Evolutionary conservation across 2,888 invertebrate genomes (phyloP), one percentile per base, ranked within the genome.

Genomic region (Masnerella sp.): DNA sequence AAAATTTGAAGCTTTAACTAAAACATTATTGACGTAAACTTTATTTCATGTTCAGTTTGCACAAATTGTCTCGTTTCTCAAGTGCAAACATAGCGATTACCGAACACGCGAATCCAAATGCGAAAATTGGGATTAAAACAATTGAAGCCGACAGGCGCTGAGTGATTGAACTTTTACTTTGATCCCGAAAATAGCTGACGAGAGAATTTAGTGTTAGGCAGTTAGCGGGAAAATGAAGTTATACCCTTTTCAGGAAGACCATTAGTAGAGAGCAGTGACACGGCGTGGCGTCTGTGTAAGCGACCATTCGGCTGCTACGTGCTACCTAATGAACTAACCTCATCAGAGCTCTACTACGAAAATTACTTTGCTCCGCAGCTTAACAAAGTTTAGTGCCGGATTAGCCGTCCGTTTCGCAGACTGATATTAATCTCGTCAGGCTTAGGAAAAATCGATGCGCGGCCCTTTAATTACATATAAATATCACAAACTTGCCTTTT

Each of bases 381-480:
- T 80, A 82, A 81, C 75, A 74, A 79, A 79, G 76, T 75, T 75
- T 62, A 61, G 58, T 62, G 28, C 49, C 67, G 72, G 78, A 78
- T 81, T 78, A 77, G 67, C 34, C 71, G 65, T 71, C 45, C 75
- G 73, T 78, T 77, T 75, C 73, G 68, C 65, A 76, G 59, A 58
- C 74, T 77, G 74, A 77, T 79, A 77, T 78, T 79, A 80, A 82
- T 77, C 61, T 68, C 70, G 81, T 80, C 78, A 32, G 20, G n/a
- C 54, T 75, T 52, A 75, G 77, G 76, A 76, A 78, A 78, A 76
- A 67, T 12, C 7, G 25, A 43, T 22, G 42, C n/a, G n/a, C n/a
- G n/a, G n/a, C n/a, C n/a, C n/a, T n/a, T n/a, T n/a, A n/a, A n/a
- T n/a, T n/a, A n/a, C n/a, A n/a, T n/a, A n/a, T n/a, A n/a, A n/a